Base-by-base conservation (phyloP, 2,113 vertebrate genomes). In the Lepisosteus osseus region DNA sequence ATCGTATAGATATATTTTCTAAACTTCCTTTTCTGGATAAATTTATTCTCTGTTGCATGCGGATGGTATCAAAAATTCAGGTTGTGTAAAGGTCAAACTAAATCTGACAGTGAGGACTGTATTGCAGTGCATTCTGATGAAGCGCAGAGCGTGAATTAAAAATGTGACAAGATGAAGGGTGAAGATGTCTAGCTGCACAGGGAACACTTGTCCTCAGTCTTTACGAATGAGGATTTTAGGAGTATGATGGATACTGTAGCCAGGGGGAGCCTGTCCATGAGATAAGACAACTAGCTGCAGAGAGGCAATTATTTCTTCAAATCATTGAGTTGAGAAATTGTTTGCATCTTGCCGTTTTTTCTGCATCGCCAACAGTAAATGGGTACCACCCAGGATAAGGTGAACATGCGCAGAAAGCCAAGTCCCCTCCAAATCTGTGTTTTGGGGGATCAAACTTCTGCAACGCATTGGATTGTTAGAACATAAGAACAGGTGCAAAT, bases 31-130 rank as follows among this genome's bases (percentile, higher is more conserved):
- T 71, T n/a, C 64, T 1, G 6, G 64, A 54, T 64, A 64, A 17
- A 47, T 56, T 45, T 8, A 13, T 72, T 55, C 6, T 54, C 13
- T 42, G 17, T 13, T 51, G 29, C 67, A 62, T 29, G 57, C 57
- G 54, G 68, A 61, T 65, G 55, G 66, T 41, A 69, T 69, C 73
- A 72, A 66, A 29, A 78, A 72, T 66, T 67, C 77, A 70, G 61
- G 56, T 42, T 76, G 78, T 79, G 72, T 72, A 79, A 76, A 79
- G 74, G 74, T 79, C 75, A 76, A 71, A 54, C 68, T 71, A 70
- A 70, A 72, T 71, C 69, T 41, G 43, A 29, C 55, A 75, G 72
- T 70, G 65, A 72, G 70, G 56, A 59, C 51, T 47, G 67, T 70
- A 68, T 74, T 75, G 73, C 75, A 75, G 72, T 78, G 54, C 72